Conservation (phyloP, 2,888 invertebrate species). For the Trachelus stipa region DNA sequence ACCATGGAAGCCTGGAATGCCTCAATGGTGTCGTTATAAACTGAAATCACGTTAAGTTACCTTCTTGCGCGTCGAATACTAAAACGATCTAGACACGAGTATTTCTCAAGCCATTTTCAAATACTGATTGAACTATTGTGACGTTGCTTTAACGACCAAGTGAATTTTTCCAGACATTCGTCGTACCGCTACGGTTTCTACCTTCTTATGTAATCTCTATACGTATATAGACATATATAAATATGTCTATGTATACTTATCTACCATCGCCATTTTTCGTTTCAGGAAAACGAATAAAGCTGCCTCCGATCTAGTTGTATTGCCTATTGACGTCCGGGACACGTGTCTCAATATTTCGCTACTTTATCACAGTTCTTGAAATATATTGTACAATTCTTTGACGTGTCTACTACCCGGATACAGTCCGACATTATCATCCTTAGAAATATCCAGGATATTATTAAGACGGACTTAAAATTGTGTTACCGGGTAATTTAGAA, state of each 20-base stretch:
- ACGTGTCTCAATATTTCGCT: not conserved
- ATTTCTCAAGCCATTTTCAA: conserved; percentile 39
- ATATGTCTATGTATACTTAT: not conserved
- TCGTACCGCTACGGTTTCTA: conserved; percentile 19
- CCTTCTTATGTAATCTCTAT: not conserved
- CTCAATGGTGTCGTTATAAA: conserved; percentile 54
- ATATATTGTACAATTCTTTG: not conserved
- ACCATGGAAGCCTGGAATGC: conserved; percentile 35
- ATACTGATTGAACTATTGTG: conserved; percentile 64
- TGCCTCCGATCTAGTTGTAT: not conserved
- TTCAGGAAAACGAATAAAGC: not conserved
- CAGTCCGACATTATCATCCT: not conserved
- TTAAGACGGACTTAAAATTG: not conserved
- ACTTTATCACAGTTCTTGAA: not conserved
- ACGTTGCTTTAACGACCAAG: conserved; percentile 34
- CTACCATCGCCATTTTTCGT: not conserved
- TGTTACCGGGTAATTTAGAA: not conserved
- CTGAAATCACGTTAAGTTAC: conserved; percentile 60
- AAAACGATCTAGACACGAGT: conserved; percentile 42
- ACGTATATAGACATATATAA: too few species aligned
- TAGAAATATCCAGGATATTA: not conserved
- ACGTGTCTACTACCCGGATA: not conserved
- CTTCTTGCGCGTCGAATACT: conserved; percentile 49
- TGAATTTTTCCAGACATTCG: conserved; percentile 30
- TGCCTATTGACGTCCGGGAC: not conserved